These are phyloP conservation scores for Porites lobata DNA, from an alignment of 92 coral and sea anemone genomes.

Conservation along the genomic window DNA sequence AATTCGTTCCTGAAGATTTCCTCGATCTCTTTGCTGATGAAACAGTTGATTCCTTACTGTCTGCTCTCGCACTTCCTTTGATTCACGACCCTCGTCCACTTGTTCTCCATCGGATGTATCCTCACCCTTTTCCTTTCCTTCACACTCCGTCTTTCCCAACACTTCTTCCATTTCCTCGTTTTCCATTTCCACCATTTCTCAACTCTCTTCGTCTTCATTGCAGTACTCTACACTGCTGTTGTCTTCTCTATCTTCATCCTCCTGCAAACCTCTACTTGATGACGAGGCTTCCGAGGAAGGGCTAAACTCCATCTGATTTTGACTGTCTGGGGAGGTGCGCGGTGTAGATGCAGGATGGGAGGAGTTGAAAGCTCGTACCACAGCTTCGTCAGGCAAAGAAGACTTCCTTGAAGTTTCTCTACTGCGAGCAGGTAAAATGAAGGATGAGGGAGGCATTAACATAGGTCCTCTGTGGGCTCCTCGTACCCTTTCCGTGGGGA, in stretches of 20 bases:
- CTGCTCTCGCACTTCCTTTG: slow-evolving; percentile 8
- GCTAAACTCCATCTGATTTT: background rate
- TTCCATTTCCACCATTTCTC: background rate
- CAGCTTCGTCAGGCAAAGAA: slow-evolving; percentile 19
- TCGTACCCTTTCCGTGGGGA: background rate
- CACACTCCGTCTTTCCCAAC: no score
- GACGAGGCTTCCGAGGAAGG: slow-evolving; percentile 23
- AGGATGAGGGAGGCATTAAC: slow-evolving; percentile 69
- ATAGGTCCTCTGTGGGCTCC: slow-evolving; percentile 12
- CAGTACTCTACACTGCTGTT: background rate
- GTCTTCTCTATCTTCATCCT: background rate
- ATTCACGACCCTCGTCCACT: background rate
- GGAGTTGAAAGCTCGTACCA: slow-evolving; percentile 23
- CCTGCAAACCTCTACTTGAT: slow-evolving; percentile 30
- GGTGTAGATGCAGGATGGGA: slow-evolving; percentile 53
- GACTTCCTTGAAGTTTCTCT: background rate
- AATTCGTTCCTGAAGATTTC: slow-evolving; percentile 69
- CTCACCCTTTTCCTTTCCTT: background rate
- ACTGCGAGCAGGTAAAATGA: slow-evolving; percentile 37
- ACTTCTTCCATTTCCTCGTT: background rate
- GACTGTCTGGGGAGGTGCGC: slow-evolving; percentile 44
- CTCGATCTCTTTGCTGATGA: slow-evolving; percentile 21
- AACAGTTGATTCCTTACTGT: slow-evolving; percentile 4
- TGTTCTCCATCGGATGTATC: background rate
- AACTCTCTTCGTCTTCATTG: background rate